These are phyloP conservation scores for Troilus luridus DNA, from an alignment of 2,888 invertebrate species.

Conservation along the genomic window DNA sequence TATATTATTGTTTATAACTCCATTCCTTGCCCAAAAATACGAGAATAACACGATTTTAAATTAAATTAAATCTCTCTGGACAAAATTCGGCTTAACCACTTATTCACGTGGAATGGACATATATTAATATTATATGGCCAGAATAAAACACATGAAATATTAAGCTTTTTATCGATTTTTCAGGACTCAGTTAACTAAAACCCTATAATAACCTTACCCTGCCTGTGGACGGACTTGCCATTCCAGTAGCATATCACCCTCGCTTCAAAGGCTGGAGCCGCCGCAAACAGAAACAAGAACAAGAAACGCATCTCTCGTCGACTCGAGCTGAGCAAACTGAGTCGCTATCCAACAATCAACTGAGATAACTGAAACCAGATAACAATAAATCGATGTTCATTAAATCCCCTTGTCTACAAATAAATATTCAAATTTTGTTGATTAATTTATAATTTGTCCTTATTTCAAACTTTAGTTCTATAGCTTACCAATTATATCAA, in stretches of 20 bases:
- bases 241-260: slow-evolving; percentile 83
- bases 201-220: too few species aligned
- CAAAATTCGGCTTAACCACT: too few species aligned
- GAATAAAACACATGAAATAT: too few species aligned
- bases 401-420: not conserved
- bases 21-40: too few species aligned
- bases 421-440: not conserved
- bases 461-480: not conserved
- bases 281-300: not conserved
- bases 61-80: too few species aligned
- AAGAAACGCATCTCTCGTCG: not conserved
- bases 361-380: not conserved
- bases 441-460: not conserved
- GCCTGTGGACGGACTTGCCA: slow-evolving; percentile 77
- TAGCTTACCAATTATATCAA: not conserved
- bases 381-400: not conserved
- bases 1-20: too few species aligned
- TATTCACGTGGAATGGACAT: too few species aligned
- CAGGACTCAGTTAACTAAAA: too few species aligned
- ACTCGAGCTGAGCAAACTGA: not conserved
- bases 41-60: too few species aligned
- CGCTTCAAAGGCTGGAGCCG: slow-evolving; percentile 69
- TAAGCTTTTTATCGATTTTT: too few species aligned
- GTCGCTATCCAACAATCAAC: not conserved
- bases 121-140: too few species aligned